These are phyloP conservation scores for Apaloderma vittatum DNA, from an alignment of 2,113 vertebrate genomes.

Conservation along the genomic window DNA sequence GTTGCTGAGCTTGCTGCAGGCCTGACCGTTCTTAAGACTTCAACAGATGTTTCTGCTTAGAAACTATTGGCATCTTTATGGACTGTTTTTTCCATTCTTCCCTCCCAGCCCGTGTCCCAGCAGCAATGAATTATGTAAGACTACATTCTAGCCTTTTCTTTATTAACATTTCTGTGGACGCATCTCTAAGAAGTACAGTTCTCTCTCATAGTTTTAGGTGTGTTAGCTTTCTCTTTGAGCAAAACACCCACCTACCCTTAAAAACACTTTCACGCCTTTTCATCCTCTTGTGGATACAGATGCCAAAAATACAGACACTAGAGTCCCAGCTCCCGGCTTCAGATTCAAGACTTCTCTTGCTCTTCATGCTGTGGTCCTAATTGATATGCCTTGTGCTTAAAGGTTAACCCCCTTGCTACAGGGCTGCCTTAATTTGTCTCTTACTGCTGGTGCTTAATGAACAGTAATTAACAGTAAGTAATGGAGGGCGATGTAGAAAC, in stretches of 20 bases:
- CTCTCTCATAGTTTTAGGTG: not conserved
- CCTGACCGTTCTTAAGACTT: constrained; percentile 80
- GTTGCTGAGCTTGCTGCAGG: constrained; percentile 82
- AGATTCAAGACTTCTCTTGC: not conserved
- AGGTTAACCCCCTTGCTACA: not conserved
- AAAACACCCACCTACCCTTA: not conserved
- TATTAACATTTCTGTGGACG: constrained; percentile 44
- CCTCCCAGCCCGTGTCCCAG: constrained; percentile 77
- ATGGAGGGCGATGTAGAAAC: not conserved
- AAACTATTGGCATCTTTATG: constrained; percentile 85
- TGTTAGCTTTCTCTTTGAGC: not conserved
- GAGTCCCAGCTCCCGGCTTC: not conserved
- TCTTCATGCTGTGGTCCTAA: not conserved
- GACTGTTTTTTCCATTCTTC: constrained; percentile 86
- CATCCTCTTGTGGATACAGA: not conserved
- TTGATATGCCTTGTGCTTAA: not conserved
- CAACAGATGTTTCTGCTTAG: constrained; percentile 87
- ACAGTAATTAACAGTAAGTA: not conserved
- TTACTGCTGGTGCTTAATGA: not conserved
- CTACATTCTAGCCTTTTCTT: constrained; percentile 66
- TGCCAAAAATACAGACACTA: not conserved
- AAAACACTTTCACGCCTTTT: not conserved
- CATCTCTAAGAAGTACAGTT: constrained; percentile 30
- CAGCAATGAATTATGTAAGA: constrained; percentile 80
- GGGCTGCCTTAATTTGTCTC: not conserved